Evolutionary conservation across 2,888 invertebrate genomes (phyloP), one percentile per base, ranked within the genome.

Genomic region (Sceliomorpha sp.): DNA sequence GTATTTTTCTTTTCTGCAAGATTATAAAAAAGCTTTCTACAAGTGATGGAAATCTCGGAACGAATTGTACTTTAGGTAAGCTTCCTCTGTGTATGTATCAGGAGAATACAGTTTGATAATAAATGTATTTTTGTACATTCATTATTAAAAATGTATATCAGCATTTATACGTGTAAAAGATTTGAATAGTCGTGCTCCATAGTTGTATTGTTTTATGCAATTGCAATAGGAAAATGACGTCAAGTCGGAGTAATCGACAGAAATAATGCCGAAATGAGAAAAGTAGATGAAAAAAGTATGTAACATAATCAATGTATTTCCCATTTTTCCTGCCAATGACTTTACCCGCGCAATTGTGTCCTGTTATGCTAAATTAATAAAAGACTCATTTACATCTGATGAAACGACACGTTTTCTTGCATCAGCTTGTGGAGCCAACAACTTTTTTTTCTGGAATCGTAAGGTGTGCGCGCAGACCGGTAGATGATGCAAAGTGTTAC

Each of bases 401-500:
- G 88, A 88, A 87, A 88, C 70, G 66, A 74, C 66, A 72, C 72
- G 76, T 72, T 75, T 73, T 81, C 85, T 88, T 88, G 87, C 88
- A 78, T 88, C 88, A 88, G 87, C 85, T 83, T 82, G 24, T 81
- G 84, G 82, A 82, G 80, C 79, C 56, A 55, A 12, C 73, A 64
- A 51, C 70, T 73, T 79, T 76, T 80, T 83, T 81, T 79, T 72
- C 60, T 73, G 73, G 78, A 79, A 80, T 84, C 70, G 75, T 82
- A 81, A 79, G 81, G 82, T 82, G 79, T 69, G 79, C 63, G 37
- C 36, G 77, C n/a, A n/a, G 84, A 87, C 85, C 84, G 83, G 85
- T 86, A 84, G 77, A 86, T 87, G 87, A 87, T 72, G 87, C 80
- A 87, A 87, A 85, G 77, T 78, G 58, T 71, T 73, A 70, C 77